A percentile compares a stretch with the other conserved stretches of the same genome.
Evolutionary conservation across 2,888 invertebrate genomes (phyloP).

Genomic region (Keiferia lycopersicella): DNA sequence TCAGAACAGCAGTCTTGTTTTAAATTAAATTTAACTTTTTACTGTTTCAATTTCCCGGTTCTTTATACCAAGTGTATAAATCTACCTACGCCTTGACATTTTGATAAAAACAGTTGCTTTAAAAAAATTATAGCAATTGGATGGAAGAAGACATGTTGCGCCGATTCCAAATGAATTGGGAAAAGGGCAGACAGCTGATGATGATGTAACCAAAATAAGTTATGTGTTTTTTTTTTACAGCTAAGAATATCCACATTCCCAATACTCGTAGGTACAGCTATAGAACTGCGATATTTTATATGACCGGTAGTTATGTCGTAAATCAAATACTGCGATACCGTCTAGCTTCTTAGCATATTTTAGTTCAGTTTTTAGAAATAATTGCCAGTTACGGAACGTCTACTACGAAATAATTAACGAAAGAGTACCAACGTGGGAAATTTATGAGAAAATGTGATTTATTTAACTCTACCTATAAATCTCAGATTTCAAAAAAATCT

Average conservation of each 20-base stretch:
- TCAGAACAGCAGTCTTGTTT: neutral
- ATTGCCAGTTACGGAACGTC: conserved; percentile 18
- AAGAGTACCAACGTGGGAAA: conserved; percentile 13
- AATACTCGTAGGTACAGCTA: too few relatives aligned
- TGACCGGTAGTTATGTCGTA: neutral
- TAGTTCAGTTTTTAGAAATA: conserved; percentile 20
- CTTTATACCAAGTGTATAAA: too few relatives aligned
- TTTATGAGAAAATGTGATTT: conserved; percentile 25
- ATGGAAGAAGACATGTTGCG: too few relatives aligned
- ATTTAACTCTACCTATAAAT: conserved; percentile 22
- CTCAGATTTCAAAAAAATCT: conserved; percentile 31
- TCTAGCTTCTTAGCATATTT: conserved; percentile 13
- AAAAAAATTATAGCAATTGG: too few relatives aligned
- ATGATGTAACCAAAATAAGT: neutral
- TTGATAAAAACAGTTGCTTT: too few relatives aligned
- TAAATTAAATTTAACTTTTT: too few relatives aligned
- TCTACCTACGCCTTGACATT: too few relatives aligned
- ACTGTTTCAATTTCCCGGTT: too few relatives aligned
- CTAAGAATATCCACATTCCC: neutral
- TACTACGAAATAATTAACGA: conserved; percentile 20
- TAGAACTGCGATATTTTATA: neutral
- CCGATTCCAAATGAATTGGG: too few relatives aligned
- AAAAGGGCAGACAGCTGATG: too few relatives aligned
- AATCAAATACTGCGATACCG: conserved; percentile 1
- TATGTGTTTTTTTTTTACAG: neutral